Evolutionary conservation across 2,113 vertebrate species (phyloP).

Genomic region (Podarcis raffonei): DNA sequence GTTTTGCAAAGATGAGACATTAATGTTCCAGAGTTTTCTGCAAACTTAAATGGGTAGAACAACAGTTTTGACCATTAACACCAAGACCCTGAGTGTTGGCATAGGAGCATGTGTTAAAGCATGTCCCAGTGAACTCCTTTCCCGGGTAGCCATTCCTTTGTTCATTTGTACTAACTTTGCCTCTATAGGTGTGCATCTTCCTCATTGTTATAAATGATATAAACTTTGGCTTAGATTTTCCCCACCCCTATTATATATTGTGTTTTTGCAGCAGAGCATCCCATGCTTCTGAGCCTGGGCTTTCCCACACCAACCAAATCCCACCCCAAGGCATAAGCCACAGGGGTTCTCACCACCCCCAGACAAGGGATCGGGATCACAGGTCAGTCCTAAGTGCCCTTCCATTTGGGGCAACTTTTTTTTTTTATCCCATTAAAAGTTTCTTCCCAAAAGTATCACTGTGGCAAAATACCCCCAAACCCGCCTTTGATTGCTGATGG

Average conservation of each 20-base stretch:
- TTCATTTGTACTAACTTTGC: slow-evolving; percentile 67
- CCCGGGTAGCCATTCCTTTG: slow-evolving; percentile 43
- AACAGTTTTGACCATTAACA: slow-evolving; percentile 4
- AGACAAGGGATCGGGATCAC: slow-evolving; percentile 82
- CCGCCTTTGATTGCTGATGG: slow-evolving; percentile 62
- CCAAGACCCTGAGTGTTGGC: slow-evolving; percentile 37
- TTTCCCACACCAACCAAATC: slow-evolving; percentile 81
- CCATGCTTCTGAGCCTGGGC: slow-evolving; percentile 84
- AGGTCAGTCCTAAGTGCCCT: slow-evolving; percentile 81
- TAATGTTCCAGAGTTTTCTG: slow-evolving; percentile 20
- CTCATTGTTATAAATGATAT: slow-evolving; percentile 72
- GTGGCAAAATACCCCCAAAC: slow-evolving; percentile 51
- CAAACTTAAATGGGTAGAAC: slow-evolving; percentile 29
- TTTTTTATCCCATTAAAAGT: slow-evolving; percentile 59
- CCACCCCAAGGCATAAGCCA: slow-evolving; percentile 81
- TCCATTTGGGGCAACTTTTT: slow-evolving; percentile 73
- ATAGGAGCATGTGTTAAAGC: slow-evolving; percentile 58
- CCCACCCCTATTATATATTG: slow-evolving; percentile 77
- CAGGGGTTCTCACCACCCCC: slow-evolving; percentile 79
- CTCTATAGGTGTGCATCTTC: slow-evolving; percentile 69
- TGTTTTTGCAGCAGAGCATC: slow-evolving; percentile 84
- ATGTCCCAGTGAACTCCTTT: slow-evolving; percentile 32
- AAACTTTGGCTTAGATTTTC: slow-evolving; percentile 76
- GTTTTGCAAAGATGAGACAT: background rate
- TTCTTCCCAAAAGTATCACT: slow-evolving; percentile 71